Percentiles rank a stretch among this genome's conserved stretches.
Evolutionary conservation across 2,113 vertebrate species (phyloP).

Genomic region (Hiodon alosoides): DNA sequence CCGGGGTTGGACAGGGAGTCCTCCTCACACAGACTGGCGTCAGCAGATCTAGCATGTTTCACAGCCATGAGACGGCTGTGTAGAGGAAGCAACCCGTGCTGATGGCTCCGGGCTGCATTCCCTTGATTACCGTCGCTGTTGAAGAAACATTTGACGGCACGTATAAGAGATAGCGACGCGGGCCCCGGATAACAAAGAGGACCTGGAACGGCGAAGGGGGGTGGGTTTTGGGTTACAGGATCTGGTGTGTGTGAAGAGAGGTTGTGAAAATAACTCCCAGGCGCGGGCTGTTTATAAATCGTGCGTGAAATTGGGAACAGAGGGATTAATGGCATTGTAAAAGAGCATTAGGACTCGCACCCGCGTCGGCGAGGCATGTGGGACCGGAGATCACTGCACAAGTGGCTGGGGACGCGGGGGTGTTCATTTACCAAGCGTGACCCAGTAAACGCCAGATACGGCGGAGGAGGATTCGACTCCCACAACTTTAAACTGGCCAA

Average conservation of each 20-base stretch:
- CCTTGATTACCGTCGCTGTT: slow-evolving; percentile 20
- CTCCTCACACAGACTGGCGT: not conserved
- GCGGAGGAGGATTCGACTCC: not conserved
- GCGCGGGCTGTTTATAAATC: slow-evolving; percentile 49
- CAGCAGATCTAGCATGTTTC: too few species aligned
- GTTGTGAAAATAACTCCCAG: slow-evolving; percentile 64
- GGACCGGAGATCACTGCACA: slow-evolving; percentile 22
- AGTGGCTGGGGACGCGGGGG: not conserved
- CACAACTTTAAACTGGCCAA: slow-evolving; percentile 1
- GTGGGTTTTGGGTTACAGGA: slow-evolving; percentile 57
- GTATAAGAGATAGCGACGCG: slow-evolving; percentile 41
- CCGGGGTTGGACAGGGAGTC: not conserved
- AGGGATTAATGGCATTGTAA: slow-evolving; percentile 64
- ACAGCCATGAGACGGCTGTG: too few species aligned
- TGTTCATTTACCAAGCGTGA: slow-evolving; percentile 14
- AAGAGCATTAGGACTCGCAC: slow-evolving; percentile 48
- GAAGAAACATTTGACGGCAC: slow-evolving; percentile 36
- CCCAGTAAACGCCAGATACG: slow-evolving; percentile 14
- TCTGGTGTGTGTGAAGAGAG: slow-evolving; percentile 56
- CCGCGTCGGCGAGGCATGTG: slow-evolving; percentile 37
- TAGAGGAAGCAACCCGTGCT: too few species aligned
- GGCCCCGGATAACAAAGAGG: slow-evolving; percentile 14
- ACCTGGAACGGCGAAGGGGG: slow-evolving; percentile 23
- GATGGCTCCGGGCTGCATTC: not conserved
- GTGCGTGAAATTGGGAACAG: slow-evolving; percentile 67